Evolutionary conservation across 1,140 invertebrate genomes (phyloP).

Genomic region (Brachionus rotundiformis): DNA sequence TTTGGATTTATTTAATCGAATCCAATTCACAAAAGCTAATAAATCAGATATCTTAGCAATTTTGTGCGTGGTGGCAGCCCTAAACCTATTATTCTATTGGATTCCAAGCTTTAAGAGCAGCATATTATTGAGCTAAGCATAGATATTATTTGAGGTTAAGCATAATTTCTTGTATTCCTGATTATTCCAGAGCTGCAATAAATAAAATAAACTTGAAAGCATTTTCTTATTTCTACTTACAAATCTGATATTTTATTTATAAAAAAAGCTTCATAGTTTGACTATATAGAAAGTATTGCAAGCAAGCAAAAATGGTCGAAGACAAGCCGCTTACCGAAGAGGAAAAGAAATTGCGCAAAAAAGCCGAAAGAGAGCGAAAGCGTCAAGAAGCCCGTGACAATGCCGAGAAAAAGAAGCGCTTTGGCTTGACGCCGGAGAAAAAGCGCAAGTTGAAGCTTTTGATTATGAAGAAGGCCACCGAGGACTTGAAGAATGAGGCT

Average conservation of each 20-base stretch:
- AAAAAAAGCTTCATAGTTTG: neutral
- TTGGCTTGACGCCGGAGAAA: conserved; percentile 52
- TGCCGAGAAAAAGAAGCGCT: conserved; percentile 52
- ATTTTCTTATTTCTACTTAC: neutral
- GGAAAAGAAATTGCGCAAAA: conserved; percentile 46
- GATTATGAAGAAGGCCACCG: conserved; percentile 98
- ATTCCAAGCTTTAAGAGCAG: neutral
- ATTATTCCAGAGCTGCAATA: neutral
- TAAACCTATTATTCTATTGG: conserved; percentile 19
- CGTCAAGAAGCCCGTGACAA: conserved; percentile 51
- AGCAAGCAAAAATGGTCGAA: conserved; percentile 32
- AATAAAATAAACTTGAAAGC: conserved; percentile 37
- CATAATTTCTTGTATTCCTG: conserved; percentile 14
- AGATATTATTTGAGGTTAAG: neutral
- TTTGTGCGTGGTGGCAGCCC: neutral
- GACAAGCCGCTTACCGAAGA: conserved; percentile 50
- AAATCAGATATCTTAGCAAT: neutral
- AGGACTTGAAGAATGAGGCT: conserved; percentile 98
- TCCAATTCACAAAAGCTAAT: neutral
- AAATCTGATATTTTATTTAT: conserved; percentile 2
- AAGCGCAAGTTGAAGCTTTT: conserved; percentile 69
- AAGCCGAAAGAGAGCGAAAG: conserved; percentile 52
- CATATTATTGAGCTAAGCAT: neutral
- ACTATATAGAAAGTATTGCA: neutral
- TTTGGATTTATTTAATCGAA: neutral